These are phyloP conservation scores for Zophobas morio DNA, from an alignment of 1,140 invertebrate genomes.

Conservation along the genomic window DNA sequence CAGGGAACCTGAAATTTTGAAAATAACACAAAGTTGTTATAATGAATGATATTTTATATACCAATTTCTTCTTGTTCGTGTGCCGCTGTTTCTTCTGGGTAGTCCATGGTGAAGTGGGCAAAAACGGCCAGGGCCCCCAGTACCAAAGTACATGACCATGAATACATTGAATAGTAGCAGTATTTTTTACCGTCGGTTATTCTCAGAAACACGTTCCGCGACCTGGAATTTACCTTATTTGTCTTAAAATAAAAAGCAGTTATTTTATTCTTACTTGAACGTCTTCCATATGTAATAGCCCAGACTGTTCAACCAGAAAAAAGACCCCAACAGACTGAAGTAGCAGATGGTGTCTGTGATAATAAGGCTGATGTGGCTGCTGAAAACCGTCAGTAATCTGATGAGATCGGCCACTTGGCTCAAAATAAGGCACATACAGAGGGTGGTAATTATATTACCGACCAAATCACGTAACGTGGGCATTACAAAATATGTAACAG, in stretches of 20 bases:
- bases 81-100: constrained; percentile 69
- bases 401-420: constrained; percentile 84
- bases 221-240: constrained; percentile 70
- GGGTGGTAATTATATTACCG: constrained; percentile 87
- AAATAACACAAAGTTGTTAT: constrained; percentile 26
- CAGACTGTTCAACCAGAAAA: constrained; percentile 88
- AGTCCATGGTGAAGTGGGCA: constrained; percentile 85
- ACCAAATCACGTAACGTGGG: constrained; percentile 86
- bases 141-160: constrained; percentile 80
- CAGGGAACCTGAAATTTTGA: constrained; percentile 76
- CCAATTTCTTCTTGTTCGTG: constrained; percentile 77
- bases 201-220: constrained; percentile 85
- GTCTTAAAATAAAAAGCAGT: not conserved
- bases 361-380: constrained; percentile 83
- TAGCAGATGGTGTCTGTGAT: constrained; percentile 83
- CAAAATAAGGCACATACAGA: constrained; percentile 81
- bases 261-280: constrained; percentile 73
- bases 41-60: constrained; percentile 59
- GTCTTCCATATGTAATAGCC: constrained; percentile 91
- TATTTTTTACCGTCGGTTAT: constrained; percentile 88
- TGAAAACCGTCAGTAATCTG: constrained; percentile 84
- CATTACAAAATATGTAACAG: constrained; percentile 86
- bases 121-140: constrained; percentile 82
- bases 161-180: constrained; percentile 86
- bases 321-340: constrained; percentile 81